Conservation (phyloP, 2,113 vertebrate species). For the Collichthys lucidus region DNA sequence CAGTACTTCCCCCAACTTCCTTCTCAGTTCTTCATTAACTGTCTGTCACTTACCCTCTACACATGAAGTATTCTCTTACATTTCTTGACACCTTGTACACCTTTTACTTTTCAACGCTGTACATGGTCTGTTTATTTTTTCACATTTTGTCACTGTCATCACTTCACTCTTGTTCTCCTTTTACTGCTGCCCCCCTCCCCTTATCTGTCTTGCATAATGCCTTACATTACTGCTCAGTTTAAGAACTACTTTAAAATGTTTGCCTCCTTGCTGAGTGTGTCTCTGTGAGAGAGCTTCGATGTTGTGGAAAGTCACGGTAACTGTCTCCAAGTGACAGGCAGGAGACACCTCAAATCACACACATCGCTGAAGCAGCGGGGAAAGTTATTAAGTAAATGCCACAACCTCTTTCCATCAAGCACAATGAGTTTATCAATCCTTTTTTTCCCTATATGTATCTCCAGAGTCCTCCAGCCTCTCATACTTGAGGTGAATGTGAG, state of each 20-base stretch:
- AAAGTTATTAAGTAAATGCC: conserved; percentile 74
- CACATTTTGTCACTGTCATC: conserved; percentile 17
- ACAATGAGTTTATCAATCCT: conserved; percentile 62
- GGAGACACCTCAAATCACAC: conserved; percentile 67
- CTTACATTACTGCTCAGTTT: conserved; percentile 5
- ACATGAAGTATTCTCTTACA: conserved; percentile 17
- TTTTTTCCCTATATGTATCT: conserved; percentile 22
- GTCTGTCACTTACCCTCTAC: conserved; percentile 18
- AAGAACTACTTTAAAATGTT: conserved; percentile 29
- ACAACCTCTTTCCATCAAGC: conserved; percentile 77
- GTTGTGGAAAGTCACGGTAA: conserved; percentile 42
- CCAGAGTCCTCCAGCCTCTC: conserved; percentile 26
- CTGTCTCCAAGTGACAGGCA: conserved; percentile 61
- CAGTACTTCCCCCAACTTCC: neutral
- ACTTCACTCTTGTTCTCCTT: neutral
- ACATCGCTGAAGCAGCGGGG: conserved; percentile 30
- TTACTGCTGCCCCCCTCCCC: neutral
- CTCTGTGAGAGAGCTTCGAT: conserved; percentile 28
- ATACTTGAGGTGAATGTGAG: neutral
- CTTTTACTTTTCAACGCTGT: conserved; percentile 25
- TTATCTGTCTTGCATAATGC: conserved; percentile 20
- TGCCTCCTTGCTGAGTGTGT: conserved; percentile 29
- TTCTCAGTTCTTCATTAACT: conserved; percentile 15
- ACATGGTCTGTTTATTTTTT: conserved; percentile 2
- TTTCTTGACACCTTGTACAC: conserved; percentile 20